Evolutionary conservation across 2,113 vertebrate genomes (phyloP).

Genomic region (Cathartes aura): DNA sequence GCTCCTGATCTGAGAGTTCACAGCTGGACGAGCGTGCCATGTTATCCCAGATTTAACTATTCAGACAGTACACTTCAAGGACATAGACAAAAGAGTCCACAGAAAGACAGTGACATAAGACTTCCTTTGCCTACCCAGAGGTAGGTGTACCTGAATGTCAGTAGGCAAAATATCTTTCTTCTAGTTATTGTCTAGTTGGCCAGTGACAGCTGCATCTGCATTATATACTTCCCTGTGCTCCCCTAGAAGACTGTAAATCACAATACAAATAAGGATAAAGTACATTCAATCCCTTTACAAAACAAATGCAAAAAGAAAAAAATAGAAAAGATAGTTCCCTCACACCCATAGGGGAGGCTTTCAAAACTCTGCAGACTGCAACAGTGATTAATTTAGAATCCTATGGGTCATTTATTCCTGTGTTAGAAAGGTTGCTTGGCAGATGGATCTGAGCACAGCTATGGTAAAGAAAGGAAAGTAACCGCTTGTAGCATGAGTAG

Average conservation of each 20-base stretch:
- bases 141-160: neutral
- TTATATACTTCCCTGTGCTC: neutral
- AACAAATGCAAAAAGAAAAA: neutral
- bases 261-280: neutral
- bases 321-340: neutral
- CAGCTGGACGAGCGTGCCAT: neutral
- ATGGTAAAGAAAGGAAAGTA: neutral
- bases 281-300: neutral
- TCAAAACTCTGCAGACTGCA: neutral
- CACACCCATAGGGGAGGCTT: neutral
- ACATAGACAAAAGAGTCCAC: neutral
- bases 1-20: neutral
- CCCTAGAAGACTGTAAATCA: neutral
- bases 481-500: neutral
- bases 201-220: neutral
- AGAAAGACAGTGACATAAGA: neutral
- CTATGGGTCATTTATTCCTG: neutral
- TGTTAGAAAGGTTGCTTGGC: neutral
- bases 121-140: neutral
- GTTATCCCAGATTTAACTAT: neutral
- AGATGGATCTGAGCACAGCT: neutral
- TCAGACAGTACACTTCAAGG: neutral
- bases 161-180: neutral
- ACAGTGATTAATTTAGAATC: neutral
- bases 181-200: neutral